Evolutionary conservation across 92 coral and sea anemone species (phyloP).

Genomic region (Paragorgia papillata): DNA sequence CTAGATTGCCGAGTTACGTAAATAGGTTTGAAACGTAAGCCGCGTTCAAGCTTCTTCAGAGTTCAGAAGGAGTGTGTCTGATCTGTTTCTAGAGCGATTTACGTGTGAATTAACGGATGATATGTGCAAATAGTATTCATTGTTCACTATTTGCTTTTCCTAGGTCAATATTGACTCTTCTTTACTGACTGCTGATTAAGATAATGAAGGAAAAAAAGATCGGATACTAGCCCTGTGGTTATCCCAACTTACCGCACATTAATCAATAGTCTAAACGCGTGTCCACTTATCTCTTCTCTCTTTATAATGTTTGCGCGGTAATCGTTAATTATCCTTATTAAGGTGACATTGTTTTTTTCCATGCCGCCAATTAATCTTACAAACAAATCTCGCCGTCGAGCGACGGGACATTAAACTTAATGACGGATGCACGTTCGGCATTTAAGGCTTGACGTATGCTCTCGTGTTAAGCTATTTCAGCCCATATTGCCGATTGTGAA

Average conservation of each 20-base stretch:
- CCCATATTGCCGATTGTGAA: constrained; percentile 1
- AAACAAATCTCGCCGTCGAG: constrained; percentile 20
- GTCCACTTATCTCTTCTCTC: not conserved
- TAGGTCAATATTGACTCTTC: constrained; percentile 23
- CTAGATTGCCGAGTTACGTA: too few species aligned
- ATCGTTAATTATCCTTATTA: constrained; percentile 39
- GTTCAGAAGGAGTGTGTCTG: too few species aligned
- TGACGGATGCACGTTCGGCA: constrained; percentile 20
- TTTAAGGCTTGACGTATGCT: not conserved
- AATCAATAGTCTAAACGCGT: not conserved
- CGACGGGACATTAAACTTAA: constrained; percentile 27
- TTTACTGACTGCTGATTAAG: too few species aligned
- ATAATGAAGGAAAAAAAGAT: constrained; percentile 3
- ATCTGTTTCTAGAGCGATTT: too few species aligned
- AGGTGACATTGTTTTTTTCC: constrained; percentile 4
- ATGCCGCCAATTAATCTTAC: constrained; percentile 44
- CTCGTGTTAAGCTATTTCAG: not conserved
- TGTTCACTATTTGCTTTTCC: not conserved
- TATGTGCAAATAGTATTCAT: not conserved
- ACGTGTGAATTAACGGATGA: not conserved
- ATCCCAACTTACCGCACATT: constrained; percentile 21
- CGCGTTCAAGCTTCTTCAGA: too few species aligned
- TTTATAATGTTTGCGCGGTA: not conserved
- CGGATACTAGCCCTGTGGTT: not conserved
- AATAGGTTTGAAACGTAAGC: too few species aligned